Base-by-base conservation (phyloP, 1,140 invertebrate species). In the Dolichoris vasculosae region DNA sequence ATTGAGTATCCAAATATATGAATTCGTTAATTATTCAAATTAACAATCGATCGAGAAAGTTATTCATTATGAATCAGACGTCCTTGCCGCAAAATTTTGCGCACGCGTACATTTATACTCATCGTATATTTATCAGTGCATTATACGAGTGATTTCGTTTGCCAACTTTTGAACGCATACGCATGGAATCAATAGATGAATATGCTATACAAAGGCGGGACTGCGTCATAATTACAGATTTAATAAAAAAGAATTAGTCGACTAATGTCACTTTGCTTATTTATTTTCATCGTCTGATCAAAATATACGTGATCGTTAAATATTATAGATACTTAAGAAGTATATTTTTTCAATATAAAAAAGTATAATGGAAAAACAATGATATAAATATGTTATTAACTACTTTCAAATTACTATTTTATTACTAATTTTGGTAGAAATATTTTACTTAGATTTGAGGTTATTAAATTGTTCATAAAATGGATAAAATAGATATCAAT, bases 111-210 rank as follows among this genome's bases (percentile, higher is more conserved):
- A 2, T 32, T 32, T 67, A 35, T 7, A 9, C 20, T 71, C 67
- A 30, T 40, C 35, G 13, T 40, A 71, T 71, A 20, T 71, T 71
- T 71, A 51, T 51, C 15, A 51, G 8, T 51, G 48, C 48, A 51
- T 51, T 51, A 71, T 11, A 38, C 15, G 17, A 40, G 6, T 71
- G 67, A 71, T 71, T 71, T 71, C 20, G 67, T 40, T 67, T 71
- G 67, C 67, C 67, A 71, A 71, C 67, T 71, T 40, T 40, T 23
- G 35, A 23, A 71, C 1, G 23, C n/a, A 15, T 23, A 9, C 7
- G 67, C 20, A 71, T 40, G 11, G 40, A 71, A 71, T 71, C 67
- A 71, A 71, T 71, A 71, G 17, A 32, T 71, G 67, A 38, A 71
- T 40, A 40, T 40, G 67, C 40, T 71, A 71, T 35, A 40, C 67